phyloP scores from a whole-genome alignment of 2,113 vertebrate species.

The Chrysemys picta region DNA sequence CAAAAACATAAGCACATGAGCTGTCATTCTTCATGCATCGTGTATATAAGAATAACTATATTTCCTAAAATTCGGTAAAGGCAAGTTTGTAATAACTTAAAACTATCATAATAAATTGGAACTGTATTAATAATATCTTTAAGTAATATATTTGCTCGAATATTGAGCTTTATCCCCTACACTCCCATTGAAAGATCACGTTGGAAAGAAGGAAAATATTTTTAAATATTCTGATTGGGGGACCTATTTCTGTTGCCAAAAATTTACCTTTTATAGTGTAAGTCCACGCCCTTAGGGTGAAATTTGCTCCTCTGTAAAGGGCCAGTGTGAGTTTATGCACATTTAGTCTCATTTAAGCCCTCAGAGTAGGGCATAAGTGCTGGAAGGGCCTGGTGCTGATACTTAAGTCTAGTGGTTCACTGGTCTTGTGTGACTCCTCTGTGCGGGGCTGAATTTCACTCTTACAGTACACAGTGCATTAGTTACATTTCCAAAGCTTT shows the following conservation, averaged over 20 bases:
- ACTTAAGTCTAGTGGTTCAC: neutral
- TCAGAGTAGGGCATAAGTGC: neutral
- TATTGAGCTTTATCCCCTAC: neutral
- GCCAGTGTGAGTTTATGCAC: neutral
- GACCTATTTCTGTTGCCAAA: neutral
- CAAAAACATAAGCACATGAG: neutral
- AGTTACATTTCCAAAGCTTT: neutral
- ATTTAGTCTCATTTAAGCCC: neutral
- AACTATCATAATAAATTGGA: neutral
- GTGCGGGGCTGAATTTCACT: neutral
- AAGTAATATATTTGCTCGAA: neutral
- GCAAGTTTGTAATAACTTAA: neutral
- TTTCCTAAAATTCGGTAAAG: neutral
- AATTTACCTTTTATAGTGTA: neutral
- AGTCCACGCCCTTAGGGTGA: neutral
- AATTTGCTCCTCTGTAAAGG: neutral
- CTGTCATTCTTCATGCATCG: neutral
- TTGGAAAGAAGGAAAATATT: neutral
- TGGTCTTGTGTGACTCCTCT: neutral
- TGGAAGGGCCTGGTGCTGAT: neutral
- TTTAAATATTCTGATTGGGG: neutral
- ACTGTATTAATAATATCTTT: neutral
- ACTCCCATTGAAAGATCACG: neutral
- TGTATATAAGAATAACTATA: neutral
- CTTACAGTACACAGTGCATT: neutral